These are phyloP conservation scores for Dermatemys mawii DNA, from an alignment of 2,113 vertebrate species.

Conservation along the genomic window DNA sequence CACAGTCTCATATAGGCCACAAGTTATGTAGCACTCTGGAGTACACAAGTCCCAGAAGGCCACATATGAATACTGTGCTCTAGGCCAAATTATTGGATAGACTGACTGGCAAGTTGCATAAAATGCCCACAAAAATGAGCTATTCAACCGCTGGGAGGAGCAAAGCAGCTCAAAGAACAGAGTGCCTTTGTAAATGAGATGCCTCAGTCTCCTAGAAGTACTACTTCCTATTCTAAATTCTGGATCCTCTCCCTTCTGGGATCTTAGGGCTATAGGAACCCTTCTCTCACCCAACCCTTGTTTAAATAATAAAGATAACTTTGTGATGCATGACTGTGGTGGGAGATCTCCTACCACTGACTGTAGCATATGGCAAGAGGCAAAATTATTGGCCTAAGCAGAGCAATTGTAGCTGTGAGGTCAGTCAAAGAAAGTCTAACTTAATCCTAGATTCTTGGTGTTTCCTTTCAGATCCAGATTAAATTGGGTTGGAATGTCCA, in stretches of 20 bases:
- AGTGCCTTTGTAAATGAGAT: neutral
- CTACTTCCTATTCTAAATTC: neutral
- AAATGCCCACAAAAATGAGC: neutral
- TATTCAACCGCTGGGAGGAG: slow-evolving; percentile 12
- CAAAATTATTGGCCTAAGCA: neutral
- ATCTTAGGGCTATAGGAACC: neutral
- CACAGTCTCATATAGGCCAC: neutral
- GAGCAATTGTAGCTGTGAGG: neutral
- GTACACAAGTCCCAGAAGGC: neutral
- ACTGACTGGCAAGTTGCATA: neutral
- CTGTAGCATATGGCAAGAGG: neutral
- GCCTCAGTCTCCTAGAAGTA: neutral
- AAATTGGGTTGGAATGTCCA: neutral
- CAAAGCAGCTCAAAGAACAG: slow-evolving; percentile 7
- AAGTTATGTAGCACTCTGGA: neutral
- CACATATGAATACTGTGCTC: neutral
- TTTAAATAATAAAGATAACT: neutral
- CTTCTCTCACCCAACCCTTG: neutral
- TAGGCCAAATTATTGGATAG: neutral
- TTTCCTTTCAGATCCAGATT: slow-evolving; percentile 12
- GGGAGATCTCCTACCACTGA: neutral
- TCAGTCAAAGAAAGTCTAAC: neutral
- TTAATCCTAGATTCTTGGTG: neutral
- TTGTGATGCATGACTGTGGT: neutral
- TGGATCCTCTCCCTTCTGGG: accelerated